Base-by-base conservation (phyloP, 2,113 vertebrate species). In the Madoqua kirkii region DNA sequence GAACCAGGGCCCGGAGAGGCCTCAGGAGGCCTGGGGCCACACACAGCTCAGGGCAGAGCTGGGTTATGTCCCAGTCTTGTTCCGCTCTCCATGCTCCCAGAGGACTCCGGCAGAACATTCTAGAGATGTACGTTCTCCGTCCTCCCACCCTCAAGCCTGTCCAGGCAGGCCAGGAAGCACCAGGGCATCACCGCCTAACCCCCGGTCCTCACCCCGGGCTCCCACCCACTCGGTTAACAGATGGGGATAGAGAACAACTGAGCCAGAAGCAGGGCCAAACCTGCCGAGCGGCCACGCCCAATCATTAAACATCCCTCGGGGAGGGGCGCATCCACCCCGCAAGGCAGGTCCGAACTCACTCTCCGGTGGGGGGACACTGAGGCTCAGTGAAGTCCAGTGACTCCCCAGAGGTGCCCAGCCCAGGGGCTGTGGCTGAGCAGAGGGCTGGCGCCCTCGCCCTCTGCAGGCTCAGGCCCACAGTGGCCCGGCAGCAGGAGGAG, bases 161-260 rank as follows among this genome's bases (percentile, higher is more conserved):
- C 33, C 33, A 17, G 33, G 43, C 31, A 57, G 87, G 52, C 85
- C 8, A 4, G 33, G 57, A 74, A 36, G 54, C 9, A 5, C 36
- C 23, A 29, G 21, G 67, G 36, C 10, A 9, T 54, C n/a, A 6
- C 15, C 15, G 50, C 48, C 40, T 21, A 85, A 87, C 21, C 67
- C n/a, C 43, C 0, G 2, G 31, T 15, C 48, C 45, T 40, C 59
- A 13, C 29, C 25, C 25, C 0, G 12, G 25, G 11, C 21, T 40
- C 76, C 88, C 36, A 27, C 27, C 52, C 17, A 11, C 12, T n/a
- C 33, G 23, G 60, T 14, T 4, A 31, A n/a, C 83, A 31, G 74
- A 3, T 19, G 3, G 7, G 54, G 3, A 6, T 43, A 21, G 6
- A 17, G 31, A n/a, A 45, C 2, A 1, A 6, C 40, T 59, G 10